Percentiles rank a stretch among this genome's conserved stretches.
These are phyloP conservation scores for Stomorhina lunata DNA, from an alignment of 2,888 invertebrate species.

Conservation along the genomic window DNA sequence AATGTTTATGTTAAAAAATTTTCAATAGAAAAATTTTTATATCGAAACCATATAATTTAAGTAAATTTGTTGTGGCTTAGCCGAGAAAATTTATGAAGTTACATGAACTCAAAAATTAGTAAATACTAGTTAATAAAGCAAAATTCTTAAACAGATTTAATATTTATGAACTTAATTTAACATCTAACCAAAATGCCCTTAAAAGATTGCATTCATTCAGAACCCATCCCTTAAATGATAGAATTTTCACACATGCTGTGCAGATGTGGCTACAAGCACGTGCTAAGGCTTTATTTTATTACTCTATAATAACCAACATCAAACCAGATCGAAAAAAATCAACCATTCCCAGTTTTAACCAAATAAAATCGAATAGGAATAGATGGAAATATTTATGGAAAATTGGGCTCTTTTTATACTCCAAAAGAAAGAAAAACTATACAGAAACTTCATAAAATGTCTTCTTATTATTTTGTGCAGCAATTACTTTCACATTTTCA, in stretches of 20 bases:
- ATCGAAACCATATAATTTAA: too few species aligned
- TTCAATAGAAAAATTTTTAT: neutral
- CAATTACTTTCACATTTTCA: slow-evolving; percentile 61
- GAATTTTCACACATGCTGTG: slow-evolving; percentile 53
- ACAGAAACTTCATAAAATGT: slow-evolving; percentile 46
- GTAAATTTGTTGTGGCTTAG: too few species aligned
- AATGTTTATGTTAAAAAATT: neutral
- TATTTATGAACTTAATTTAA: slow-evolving; percentile 17
- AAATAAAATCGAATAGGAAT: neutral
- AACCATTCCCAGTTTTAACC: neutral
- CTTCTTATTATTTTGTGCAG: slow-evolving; percentile 39
- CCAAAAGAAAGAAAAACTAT: slow-evolving; percentile 11
- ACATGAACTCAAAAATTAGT: slow-evolving; percentile 3
- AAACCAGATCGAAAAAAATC: neutral
- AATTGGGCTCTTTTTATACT: slow-evolving; percentile 20
- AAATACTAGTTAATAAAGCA: slow-evolving; percentile 20
- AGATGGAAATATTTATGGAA: slow-evolving; percentile 29
- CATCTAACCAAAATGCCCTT: neutral
- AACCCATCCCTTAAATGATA: neutral
- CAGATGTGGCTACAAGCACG: slow-evolving; percentile 27
- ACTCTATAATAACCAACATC: slow-evolving; percentile 39
- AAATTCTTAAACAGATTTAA: neutral
- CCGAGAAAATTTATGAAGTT: too few species aligned
- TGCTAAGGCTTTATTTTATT: slow-evolving; percentile 56
- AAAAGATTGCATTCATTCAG: neutral